Base-by-base conservation (phyloP, 2,113 vertebrate species). In the Proteles cristata region DNA sequence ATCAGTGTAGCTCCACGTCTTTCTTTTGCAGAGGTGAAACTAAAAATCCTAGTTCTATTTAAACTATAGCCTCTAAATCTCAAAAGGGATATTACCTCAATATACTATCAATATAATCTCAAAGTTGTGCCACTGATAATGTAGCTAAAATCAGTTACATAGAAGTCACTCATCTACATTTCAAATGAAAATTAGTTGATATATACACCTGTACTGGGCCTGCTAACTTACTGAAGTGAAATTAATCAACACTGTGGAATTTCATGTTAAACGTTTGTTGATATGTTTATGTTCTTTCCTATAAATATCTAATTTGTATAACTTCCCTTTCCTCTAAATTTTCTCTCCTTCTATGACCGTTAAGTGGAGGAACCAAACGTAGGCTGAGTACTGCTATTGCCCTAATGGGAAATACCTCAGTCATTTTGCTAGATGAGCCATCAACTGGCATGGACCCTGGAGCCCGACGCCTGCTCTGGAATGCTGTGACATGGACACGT, bases 361-460 rank as follows among this genome's bases (percentile, higher is more conserved):
- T 1, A 98, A 99, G 99, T 0, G 99, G 99, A 0, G 99, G 99
- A 12, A 99, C 99, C 98, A 99, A 99, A 98, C 98, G 99, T 90
- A 99, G 99, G 98, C 98, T 99, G 98, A 99, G 99, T 4, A 99
- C 99, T 25, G 99, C 99, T 26, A 99, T 99, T 61, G 99, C 99
- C 87, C 98, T 99, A 94, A 99, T 99, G 0, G 99, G 99, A 31
- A 99, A 99, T 1, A 99, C 99, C 4, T 99, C 99, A 0, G 99
- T 99, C 73, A 99, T 99, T 97, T 99, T 99, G 95, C 98, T 99
- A 98, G 99, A 99, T 6, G 99, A 99, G 95, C 99, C 99, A 10
- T 99, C 99, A 26, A 99, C 99, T 0, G 99, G 99, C 88, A 99
- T 99, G 99, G 99, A 99, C 96, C 99, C 99, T 0, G 99, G 99